A percentile compares a stretch with the other conserved stretches of the same genome.
Conservation (phyloP, 2,888 invertebrate species). For the Cinara cedri region DNA sequence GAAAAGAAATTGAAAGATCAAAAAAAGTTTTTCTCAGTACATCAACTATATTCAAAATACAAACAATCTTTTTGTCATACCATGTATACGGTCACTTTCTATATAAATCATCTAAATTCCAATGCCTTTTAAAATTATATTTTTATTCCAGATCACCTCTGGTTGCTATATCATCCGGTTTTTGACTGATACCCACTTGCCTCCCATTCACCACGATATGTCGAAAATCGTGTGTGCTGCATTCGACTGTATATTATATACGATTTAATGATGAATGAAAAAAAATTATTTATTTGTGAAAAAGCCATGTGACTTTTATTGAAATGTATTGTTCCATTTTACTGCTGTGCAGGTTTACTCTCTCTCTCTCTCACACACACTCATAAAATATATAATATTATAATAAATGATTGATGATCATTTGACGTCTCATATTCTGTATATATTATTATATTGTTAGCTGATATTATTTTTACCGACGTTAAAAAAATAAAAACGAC, state of each 20-base stretch:
- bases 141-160: no score
- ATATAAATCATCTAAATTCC: no score
- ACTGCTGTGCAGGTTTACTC: background rate
- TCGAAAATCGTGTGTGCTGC: background rate
- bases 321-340: slow-evolving; percentile 43
- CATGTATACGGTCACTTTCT: no score
- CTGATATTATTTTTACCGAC: background rate
- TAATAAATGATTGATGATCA: slow-evolving; percentile 25
- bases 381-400: background rate
- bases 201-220: background rate
- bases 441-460: background rate
- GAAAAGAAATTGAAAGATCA: no score
- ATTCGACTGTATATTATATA: no score
- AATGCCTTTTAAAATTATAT: no score
- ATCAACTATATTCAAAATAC: no score
- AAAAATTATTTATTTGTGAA: slow-evolving; percentile 11
- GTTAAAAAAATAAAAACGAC: background rate
- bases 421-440: slow-evolving; percentile 22
- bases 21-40: no score
- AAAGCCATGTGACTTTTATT: slow-evolving; percentile 44
- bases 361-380: no score
- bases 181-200: no score
- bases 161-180: no score
- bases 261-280: slow-evolving; percentile 38
- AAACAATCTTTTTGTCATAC: no score